phyloP scores from a whole-genome alignment of 1,140 invertebrate genomes.

The Ectropis grisescens region DNA sequence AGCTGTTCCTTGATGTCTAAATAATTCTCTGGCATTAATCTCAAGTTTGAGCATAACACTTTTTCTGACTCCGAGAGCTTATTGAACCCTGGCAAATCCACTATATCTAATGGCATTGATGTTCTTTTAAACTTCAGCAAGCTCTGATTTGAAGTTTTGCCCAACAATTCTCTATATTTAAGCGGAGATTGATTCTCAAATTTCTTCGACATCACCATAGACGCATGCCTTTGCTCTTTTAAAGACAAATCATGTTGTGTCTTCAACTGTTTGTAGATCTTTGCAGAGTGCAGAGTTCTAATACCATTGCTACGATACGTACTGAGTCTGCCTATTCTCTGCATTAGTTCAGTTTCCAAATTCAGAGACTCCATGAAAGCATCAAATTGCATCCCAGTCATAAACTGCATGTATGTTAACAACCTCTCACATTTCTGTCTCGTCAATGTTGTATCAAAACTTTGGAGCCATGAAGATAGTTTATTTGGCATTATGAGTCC shows the following conservation, averaged over 20 bases:
- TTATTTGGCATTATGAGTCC: conserved; percentile 83
- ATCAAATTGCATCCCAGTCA: conserved; percentile 82
- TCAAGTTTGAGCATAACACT: conserved; percentile 80
- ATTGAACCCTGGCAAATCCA: conserved; percentile 84
- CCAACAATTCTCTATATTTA: conserved; percentile 14
- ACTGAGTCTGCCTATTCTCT: conserved; percentile 74
- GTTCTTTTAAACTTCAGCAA: conserved; percentile 25
- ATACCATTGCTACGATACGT: conserved; percentile 82
- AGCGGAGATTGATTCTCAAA: conserved; percentile 41
- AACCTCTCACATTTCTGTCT: conserved; percentile 74
- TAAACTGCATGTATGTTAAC: conserved; percentile 80
- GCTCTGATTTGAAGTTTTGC: conserved; percentile 11
- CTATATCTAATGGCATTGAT: conserved; percentile 78
- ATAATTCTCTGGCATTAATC: conserved; percentile 83
- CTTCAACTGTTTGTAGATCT: conserved; percentile 77
- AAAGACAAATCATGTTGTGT: conserved; percentile 72
- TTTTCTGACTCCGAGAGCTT: conserved; percentile 80
- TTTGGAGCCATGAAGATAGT: conserved; percentile 72
- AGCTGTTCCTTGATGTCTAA: conserved; percentile 82
- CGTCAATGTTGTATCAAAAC: conserved; percentile 76
- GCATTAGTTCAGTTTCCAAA: conserved; percentile 77
- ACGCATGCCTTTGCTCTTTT: conserved; percentile 68
- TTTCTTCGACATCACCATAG: conserved; percentile 43
- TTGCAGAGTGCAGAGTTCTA: conserved; percentile 74
- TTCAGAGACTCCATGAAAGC: conserved; percentile 82